phyloP scores from a whole-genome alignment of 2,113 vertebrate species.

The Aphyosemion australe region DNA sequence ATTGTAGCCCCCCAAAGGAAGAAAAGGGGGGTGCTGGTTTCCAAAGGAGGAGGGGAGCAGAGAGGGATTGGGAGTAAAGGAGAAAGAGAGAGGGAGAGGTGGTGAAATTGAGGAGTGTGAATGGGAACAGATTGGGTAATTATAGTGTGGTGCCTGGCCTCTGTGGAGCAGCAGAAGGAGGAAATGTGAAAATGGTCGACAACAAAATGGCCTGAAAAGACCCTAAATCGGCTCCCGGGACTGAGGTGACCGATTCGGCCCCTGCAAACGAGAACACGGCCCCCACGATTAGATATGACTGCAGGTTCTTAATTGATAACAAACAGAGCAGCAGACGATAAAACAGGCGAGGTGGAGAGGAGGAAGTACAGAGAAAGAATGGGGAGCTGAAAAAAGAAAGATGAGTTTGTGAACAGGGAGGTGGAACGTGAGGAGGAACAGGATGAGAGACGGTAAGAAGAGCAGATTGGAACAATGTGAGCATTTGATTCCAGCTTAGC shows the following conservation, averaged over 20 bases:
- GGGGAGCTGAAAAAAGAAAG: conserved; percentile 7
- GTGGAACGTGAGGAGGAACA: conserved; percentile 15
- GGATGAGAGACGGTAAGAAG: conserved; percentile 38
- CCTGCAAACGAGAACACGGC: conserved; percentile 38
- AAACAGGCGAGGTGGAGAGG: conserved; percentile 27
- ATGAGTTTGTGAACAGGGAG: not conserved
- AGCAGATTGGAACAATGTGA: conserved; percentile 71
- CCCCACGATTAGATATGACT: conserved; percentile 64
- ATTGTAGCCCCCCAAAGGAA: conserved; percentile 61
- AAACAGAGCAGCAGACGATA: conserved; percentile 56
- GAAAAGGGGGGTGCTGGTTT: conserved; percentile 48
- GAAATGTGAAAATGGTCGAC: conserved; percentile 73
- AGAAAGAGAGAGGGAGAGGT: conserved; percentile 45
- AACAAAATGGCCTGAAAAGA: conserved; percentile 75
- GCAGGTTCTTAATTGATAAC: conserved; percentile 67
- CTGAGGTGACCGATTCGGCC: conserved; percentile 51
- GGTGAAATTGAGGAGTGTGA: conserved; percentile 72
- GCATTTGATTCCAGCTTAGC: conserved; percentile 75
- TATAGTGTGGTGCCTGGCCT: conserved; percentile 68
- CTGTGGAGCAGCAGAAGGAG: conserved; percentile 62
- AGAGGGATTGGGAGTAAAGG: conserved; percentile 42
- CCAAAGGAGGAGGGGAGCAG: conserved; percentile 60
- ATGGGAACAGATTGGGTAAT: conserved; percentile 80
- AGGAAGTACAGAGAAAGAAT: conserved; percentile 15
- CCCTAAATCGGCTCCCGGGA: conserved; percentile 65